phyloP scores from a whole-genome alignment of 2,888 invertebrate species.

The Octonoba sinensis region DNA sequence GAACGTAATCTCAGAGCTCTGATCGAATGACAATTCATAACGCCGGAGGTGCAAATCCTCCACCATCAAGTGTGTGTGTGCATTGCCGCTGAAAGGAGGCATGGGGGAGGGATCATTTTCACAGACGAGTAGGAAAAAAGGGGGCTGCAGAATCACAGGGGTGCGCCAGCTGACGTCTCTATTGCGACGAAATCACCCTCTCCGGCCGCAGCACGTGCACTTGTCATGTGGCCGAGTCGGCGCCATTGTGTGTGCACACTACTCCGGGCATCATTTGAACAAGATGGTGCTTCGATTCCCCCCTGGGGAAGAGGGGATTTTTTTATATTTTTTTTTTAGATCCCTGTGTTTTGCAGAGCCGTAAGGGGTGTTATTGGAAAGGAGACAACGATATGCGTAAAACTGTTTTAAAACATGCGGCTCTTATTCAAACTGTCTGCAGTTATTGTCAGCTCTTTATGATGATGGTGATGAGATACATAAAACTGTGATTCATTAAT shows the following conservation, averaged over 20 bases:
- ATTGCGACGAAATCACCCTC: conserved; percentile 47
- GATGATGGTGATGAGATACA: no score
- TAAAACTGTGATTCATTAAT: no score
- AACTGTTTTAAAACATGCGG: conserved; percentile 14
- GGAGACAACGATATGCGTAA: conserved; percentile 41
- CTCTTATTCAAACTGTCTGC: no score
- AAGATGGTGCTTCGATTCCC: conserved; percentile 46
- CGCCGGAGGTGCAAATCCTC: conserved; percentile 27
- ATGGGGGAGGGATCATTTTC: conserved; percentile 40
- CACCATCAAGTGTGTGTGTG: background rate
- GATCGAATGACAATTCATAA: conserved; percentile 37
- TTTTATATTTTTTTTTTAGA: background rate
- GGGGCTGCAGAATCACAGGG: conserved; percentile 19
- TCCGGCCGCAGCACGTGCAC: conserved; percentile 56
- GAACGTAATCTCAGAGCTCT: background rate
- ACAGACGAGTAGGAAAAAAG: conserved; percentile 13
- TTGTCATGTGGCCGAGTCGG: conserved; percentile 59
- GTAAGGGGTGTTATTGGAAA: conserved; percentile 42
- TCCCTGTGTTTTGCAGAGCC: conserved; percentile 4
- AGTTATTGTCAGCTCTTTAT: no score
- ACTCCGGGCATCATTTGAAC: conserved; percentile 55
- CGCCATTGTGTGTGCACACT: conserved; percentile 54
- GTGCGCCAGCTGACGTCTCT: conserved; percentile 50
- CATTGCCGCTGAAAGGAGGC: conserved; percentile 11
- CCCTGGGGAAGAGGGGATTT: conserved; percentile 21